Conservation (phyloP, 2,113 vertebrate species). For the Rhipidura dahli region DNA sequence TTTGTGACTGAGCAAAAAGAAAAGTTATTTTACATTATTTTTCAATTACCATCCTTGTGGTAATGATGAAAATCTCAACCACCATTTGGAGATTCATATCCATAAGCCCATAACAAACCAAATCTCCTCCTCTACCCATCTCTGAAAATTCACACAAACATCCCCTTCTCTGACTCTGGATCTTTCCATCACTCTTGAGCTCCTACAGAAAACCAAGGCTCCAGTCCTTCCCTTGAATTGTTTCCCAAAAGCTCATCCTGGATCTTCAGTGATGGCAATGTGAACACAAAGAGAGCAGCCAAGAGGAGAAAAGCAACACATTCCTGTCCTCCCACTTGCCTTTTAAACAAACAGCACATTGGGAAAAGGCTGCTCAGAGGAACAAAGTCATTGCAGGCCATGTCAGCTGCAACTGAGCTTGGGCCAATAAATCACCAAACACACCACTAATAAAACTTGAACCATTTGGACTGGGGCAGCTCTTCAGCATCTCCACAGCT, state of each 20-base stretch:
- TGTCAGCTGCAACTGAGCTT: not conserved
- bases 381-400: not conserved
- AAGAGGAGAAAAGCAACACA: conserved; percentile 4
- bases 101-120: not conserved
- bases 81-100: not conserved
- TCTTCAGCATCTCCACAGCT: not conserved
- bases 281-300: not conserved
- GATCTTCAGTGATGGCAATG: not conserved
- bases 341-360: not conserved
- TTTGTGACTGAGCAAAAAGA: not conserved
- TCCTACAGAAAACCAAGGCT: not conserved
- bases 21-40: not conserved
- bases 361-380: not conserved
- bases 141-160: not conserved
- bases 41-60: not conserved
- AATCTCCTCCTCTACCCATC: not conserved
- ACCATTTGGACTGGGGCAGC: not conserved
- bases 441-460: not conserved
- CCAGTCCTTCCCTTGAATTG: not conserved
- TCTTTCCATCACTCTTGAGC: not conserved
- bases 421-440: not conserved
- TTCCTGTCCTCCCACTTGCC: conserved; percentile 6
- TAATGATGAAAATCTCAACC: not conserved
- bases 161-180: not conserved
- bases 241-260: not conserved